A percentile compares a stretch with the other conserved stretches of the same genome.
These are phyloP conservation scores for Carcina quercana DNA, from an alignment of 2,888 invertebrate species.

Conservation along the genomic window DNA sequence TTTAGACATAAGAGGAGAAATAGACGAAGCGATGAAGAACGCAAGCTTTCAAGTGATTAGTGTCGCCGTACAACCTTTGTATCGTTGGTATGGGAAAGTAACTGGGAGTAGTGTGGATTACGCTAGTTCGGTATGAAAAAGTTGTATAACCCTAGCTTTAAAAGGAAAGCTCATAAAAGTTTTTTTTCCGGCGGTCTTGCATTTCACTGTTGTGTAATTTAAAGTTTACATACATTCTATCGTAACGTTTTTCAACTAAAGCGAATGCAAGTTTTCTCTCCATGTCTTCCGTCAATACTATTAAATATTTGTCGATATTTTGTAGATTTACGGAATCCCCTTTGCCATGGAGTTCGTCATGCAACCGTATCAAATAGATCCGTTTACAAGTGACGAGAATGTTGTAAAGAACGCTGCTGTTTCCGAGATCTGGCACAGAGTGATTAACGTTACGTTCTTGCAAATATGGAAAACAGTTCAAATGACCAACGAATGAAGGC, in stretches of 20 bases:
- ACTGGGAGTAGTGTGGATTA: constrained; percentile 56
- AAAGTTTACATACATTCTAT: not conserved
- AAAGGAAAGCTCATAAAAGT: too few relatives aligned
- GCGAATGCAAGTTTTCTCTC: too few relatives aligned
- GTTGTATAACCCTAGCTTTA: not conserved
- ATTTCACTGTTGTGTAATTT: not conserved
- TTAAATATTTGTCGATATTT: too few relatives aligned
- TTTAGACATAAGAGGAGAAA: constrained; percentile 47
- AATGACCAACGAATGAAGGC: too few relatives aligned
- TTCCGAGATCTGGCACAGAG: constrained; percentile 38
- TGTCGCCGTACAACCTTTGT: constrained; percentile 38
- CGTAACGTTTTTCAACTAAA: too few relatives aligned
- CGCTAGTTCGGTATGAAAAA: constrained; percentile 44
- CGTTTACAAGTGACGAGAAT: not conserved
- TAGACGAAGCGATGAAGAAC: constrained; percentile 52
- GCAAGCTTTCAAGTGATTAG: constrained; percentile 41
- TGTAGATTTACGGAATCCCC: constrained; percentile 52
- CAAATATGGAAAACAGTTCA: too few relatives aligned
- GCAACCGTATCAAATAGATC: constrained; percentile 32
- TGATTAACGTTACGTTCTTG: constrained; percentile 41
- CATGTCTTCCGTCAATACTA: too few relatives aligned
- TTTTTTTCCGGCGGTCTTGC: too few relatives aligned
- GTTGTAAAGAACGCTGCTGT: constrained; percentile 19
- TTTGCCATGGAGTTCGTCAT: constrained; percentile 53
- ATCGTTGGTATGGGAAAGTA: constrained; percentile 52